Evolutionary conservation across 2,888 invertebrate genomes (phyloP), one percentile per base, ranked within the genome.

Genomic region (Eilema griseolum): DNA sequence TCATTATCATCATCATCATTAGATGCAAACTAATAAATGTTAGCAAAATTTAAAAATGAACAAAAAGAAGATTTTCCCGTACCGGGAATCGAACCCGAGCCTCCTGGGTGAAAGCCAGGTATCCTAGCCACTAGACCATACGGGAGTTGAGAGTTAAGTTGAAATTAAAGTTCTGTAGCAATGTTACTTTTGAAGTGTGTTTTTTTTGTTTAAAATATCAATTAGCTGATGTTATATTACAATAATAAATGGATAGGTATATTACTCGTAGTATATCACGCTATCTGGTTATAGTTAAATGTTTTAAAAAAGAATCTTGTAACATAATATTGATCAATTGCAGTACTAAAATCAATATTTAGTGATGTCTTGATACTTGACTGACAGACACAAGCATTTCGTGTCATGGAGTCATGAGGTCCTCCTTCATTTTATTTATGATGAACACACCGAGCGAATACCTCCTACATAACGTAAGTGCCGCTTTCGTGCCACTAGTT

Each of bases 71-170:
- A 64, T 23, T 79, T 96, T 96, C 96, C 96, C 96, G 95, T 96
- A 96, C 96, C 96, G 96, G 96, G 96, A 96, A 96, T 96, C 96
- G 96, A 96, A 96, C 96, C 96, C 96, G 96, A 96, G 96, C 96
- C 96, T 96, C 96, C 96, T 96, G 96, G 96, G 96, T 96, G 96
- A 96, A 95, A 96, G 96, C 96, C 96, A 96, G 96, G 96, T 96
- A 96, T 96, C 96, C 96, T 96, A 96, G 96, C 96, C 96, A 96
- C 96, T 96, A 96, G 96, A 96, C 95, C 95, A 95, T 95, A 95
- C 93, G 95, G 95, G 95, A 95, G 82, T 23, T 86, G 65, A 1
- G 0, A 0, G 3, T 0, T 2, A 0, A 7, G 10, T 20, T n/a
- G 37, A 70, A 70, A 70, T 56, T 61, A n/a, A 5, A 11, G 64